A percentile compares a stretch with the other conserved stretches of the same genome.
These are phyloP conservation scores for Lepidurus packardi DNA, from an alignment of 1,140 invertebrate species.

Conservation along the genomic window DNA sequence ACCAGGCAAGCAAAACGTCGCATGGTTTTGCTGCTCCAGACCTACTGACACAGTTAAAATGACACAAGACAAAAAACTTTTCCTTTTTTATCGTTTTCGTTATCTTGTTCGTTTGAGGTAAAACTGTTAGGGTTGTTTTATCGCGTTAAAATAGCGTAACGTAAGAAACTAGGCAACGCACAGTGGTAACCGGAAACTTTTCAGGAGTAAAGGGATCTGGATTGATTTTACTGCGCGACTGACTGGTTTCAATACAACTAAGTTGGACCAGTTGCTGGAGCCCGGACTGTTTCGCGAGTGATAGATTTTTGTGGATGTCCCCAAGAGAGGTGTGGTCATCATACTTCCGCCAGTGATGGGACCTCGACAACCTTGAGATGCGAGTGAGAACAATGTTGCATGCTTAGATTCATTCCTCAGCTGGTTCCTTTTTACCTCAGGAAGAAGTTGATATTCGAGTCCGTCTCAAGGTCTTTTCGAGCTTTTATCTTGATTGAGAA, in stretches of 20 bases:
- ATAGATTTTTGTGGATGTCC: neutral
- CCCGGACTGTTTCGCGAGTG: neutral
- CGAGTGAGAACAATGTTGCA: neutral
- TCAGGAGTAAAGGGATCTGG: too few species aligned
- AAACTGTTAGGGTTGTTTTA: too few species aligned
- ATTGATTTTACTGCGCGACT: neutral
- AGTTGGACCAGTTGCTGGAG: neutral
- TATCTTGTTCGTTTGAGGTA: neutral
- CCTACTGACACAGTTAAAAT: constrained; percentile 1
- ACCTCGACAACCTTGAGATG: neutral
- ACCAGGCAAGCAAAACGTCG: constrained; percentile 5
- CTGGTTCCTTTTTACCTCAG: neutral
- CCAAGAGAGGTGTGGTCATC: constrained; percentile 9
- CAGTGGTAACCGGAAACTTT: too few species aligned
- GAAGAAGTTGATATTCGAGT: neutral
- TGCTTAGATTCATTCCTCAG: neutral
- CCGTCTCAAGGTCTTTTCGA: neutral
- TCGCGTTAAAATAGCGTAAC: too few species aligned
- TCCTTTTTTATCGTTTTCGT: neutral
- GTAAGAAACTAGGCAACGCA: too few species aligned
- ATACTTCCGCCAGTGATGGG: neutral
- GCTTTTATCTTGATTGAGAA: neutral
- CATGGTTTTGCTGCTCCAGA: constrained; percentile 12
- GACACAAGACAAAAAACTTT: neutral
- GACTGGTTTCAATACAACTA: neutral